Conservation (phyloP, 2,113 vertebrate genomes). For the Psophia crepitans region DNA sequence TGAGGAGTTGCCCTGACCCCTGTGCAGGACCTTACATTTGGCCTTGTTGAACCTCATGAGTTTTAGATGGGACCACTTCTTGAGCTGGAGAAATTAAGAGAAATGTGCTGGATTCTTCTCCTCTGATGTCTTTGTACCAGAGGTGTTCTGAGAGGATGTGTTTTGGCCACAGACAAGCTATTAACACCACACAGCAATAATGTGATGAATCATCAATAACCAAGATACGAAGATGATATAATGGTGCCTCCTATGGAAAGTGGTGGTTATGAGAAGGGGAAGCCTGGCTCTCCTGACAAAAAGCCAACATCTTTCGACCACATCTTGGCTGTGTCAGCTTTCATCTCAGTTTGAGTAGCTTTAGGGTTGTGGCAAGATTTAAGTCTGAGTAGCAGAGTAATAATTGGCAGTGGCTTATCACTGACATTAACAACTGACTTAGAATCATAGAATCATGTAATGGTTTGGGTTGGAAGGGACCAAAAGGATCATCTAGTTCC, state of each 20-base stretch:
- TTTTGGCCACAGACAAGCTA: not conserved
- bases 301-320: not conserved
- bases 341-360: not conserved
- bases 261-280: not conserved
- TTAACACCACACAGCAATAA: not conserved
- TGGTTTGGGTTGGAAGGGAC: too few species aligned
- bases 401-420: not conserved
- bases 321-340: not conserved
- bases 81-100: not conserved
- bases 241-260: not conserved
- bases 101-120: not conserved
- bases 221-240: not conserved
- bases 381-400: not conserved
- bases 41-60: too few species aligned
- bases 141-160: not conserved
- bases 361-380: not conserved
- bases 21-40: too few species aligned
- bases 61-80: too few species aligned
- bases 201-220: not conserved
- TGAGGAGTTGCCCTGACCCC: too few species aligned
- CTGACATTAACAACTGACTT: not conserved
- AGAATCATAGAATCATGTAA: too few species aligned
- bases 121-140: not conserved
- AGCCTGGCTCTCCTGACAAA: not conserved
- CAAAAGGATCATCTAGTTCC: too few species aligned